A percentile compares a stretch with the other conserved stretches of the same genome.
Conservation (phyloP, 2,888 invertebrate species). For the Rhingia campestris region DNA sequence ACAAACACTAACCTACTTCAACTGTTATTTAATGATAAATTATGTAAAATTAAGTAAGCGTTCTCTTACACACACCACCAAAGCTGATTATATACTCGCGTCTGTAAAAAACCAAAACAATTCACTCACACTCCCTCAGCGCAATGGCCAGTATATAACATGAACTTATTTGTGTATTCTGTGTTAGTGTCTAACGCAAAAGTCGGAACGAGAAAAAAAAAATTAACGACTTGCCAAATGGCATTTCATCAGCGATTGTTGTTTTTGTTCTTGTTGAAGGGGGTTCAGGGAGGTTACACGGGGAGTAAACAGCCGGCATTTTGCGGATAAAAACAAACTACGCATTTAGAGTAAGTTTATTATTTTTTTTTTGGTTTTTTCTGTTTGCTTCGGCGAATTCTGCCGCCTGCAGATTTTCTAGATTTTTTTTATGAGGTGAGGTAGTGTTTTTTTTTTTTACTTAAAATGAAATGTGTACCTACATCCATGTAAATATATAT, state of each 20-base stretch:
- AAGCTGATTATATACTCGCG: not conserved
- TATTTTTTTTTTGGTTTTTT: too few species aligned
- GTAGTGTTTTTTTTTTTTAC: not conserved
- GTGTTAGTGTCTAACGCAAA: constrained; percentile 4
- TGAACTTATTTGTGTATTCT: not conserved
- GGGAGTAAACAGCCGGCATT: constrained; percentile 65
- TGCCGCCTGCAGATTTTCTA: constrained; percentile 22
- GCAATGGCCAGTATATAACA: not conserved
- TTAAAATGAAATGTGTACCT: not conserved
- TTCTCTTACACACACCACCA: not conserved
- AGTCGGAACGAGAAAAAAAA: not conserved
- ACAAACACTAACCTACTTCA: constrained; percentile 71
- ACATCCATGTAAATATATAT: too few species aligned
- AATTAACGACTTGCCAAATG: constrained; percentile 32
- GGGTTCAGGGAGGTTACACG: constrained; percentile 27
- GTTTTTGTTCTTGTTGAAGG: constrained; percentile 1
- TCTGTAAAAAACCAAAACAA: constrained; percentile 63
- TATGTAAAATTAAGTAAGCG: constrained; percentile 29
- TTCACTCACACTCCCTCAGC: constrained; percentile 30
- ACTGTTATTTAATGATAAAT: constrained; percentile 62
- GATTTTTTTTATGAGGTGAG: not conserved
- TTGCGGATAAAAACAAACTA: constrained; percentile 69
- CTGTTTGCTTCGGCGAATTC: not conserved
- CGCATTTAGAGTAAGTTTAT: constrained; percentile 56
- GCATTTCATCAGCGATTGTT: not conserved